Conservation (phyloP, 1,140 invertebrate species). For the Meloidogyne hapla region DNA sequence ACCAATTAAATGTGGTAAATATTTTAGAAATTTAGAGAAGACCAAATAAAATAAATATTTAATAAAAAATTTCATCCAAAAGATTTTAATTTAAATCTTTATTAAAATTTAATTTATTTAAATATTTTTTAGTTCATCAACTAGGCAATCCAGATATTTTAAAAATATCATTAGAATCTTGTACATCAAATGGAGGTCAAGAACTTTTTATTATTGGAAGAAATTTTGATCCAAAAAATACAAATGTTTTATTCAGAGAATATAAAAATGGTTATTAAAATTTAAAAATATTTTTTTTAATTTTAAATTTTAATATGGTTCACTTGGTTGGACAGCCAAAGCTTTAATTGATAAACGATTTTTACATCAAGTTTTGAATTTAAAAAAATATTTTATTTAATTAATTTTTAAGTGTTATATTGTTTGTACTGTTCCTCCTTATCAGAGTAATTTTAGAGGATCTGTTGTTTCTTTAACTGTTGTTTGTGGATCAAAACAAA, state of each 20-base stretch:
- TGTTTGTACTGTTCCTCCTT: constrained; percentile 83
- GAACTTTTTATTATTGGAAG: constrained; percentile 92
- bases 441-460: constrained; percentile 70
- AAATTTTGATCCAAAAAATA: constrained; percentile 87
- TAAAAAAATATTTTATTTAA: constrained; percentile 26
- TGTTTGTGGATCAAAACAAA: constrained; percentile 80
- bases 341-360: constrained; percentile 66
- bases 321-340: constrained; percentile 65
- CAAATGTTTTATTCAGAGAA: constrained; percentile 80
- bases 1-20: constrained; percentile 92
- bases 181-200: constrained; percentile 75
- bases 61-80: not conserved
- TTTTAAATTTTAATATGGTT: constrained; percentile 35
- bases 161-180: constrained; percentile 81
- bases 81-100: constrained; percentile 27
- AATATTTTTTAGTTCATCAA: constrained; percentile 78
- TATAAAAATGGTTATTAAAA: constrained; percentile 47
- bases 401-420: constrained; percentile 77
- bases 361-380: constrained; percentile 65
- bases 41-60: not conserved
- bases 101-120: constrained; percentile 28
- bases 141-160: constrained; percentile 91
- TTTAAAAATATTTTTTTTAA: not conserved
- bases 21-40: not conserved
- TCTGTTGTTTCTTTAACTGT: constrained; percentile 75